A percentile compares a stretch with the other conserved stretches of the same genome.
Evolutionary conservation across 2,797 vertebrate species (phyloP).

Genomic region (Neosilurus mollespiculum): DNA sequence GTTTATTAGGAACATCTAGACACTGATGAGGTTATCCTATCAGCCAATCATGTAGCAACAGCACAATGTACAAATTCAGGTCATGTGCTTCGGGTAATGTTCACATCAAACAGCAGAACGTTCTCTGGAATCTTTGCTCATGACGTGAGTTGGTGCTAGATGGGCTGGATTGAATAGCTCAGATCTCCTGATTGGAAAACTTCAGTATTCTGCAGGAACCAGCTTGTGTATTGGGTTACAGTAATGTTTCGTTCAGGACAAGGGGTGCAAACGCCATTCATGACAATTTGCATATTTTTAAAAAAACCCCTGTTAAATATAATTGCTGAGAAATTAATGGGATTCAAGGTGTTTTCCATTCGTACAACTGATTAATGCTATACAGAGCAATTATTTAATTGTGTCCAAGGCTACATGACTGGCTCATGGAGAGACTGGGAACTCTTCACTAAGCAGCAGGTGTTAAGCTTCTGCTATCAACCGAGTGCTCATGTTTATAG

Average conservation of each 20-base stretch:
- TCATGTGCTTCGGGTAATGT: too few species aligned
- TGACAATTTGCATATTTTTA: background rate
- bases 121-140: too few species aligned
- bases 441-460: slow-evolving; percentile 22
- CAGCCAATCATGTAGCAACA: too few species aligned
- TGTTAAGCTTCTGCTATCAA: slow-evolving; percentile 50
- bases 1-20: too few species aligned
- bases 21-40: too few species aligned
- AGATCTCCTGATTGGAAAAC: background rate
- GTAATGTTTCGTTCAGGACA: background rate
- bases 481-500: slow-evolving; percentile 43
- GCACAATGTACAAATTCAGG: too few species aligned
- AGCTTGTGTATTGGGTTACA: background rate
- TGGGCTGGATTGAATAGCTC: too few species aligned
- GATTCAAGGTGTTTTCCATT: background rate
- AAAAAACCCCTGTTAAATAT: background rate
- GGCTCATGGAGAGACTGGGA: slow-evolving; percentile 1
- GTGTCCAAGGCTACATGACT: background rate
- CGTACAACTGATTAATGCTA: background rate
- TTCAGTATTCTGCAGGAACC: background rate
- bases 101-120: too few species aligned
- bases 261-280: background rate
- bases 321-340: background rate
- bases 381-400: background rate
- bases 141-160: too few species aligned